phyloP scores from a whole-genome alignment of 2,797 vertebrate species.

The Rhinella marina region DNA sequence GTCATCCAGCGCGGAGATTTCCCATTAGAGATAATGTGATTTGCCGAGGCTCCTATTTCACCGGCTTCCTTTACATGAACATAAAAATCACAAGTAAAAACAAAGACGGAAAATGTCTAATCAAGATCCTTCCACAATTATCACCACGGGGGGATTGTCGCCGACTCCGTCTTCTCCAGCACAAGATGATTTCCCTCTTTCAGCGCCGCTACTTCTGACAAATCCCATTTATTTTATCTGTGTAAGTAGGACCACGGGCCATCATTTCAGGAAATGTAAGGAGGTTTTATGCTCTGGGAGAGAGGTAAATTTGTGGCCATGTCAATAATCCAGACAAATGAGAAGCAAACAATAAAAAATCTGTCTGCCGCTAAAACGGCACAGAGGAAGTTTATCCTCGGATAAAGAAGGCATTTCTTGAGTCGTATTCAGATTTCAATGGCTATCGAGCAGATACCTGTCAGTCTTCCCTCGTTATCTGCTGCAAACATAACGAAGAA shows the following conservation, averaged over 20 bases:
- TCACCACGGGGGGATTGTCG: slow-evolving; percentile 49
- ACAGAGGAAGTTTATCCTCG: neutral
- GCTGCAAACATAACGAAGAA: neutral
- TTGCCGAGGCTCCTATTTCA: slow-evolving; percentile 24
- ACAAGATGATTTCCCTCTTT: slow-evolving; percentile 16
- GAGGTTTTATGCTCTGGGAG: slow-evolving; percentile 26
- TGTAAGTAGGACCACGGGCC: slow-evolving; percentile 45
- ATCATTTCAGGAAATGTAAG: slow-evolving; percentile 36
- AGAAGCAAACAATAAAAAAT: neutral
- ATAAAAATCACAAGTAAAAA: slow-evolving; percentile 55
- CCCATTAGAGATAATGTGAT: slow-evolving; percentile 54
- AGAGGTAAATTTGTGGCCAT: slow-evolving; percentile 40
- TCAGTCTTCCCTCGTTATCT: neutral
- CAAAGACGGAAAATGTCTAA: slow-evolving; percentile 47
- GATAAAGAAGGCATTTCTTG: neutral
- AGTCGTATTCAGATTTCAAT: neutral
- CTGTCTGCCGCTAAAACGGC: neutral
- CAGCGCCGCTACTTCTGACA: slow-evolving; percentile 36
- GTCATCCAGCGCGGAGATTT: slow-evolving; percentile 35
- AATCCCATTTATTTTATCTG: slow-evolving; percentile 56
- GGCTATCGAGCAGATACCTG: neutral
- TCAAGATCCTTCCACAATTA: slow-evolving; percentile 55
- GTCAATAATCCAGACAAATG: slow-evolving; percentile 33
- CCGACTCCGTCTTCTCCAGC: neutral
- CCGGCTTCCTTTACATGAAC: slow-evolving; percentile 5